Conservation (phyloP, 2,113 vertebrate genomes). For the Peromyscus polionotus region DNA sequence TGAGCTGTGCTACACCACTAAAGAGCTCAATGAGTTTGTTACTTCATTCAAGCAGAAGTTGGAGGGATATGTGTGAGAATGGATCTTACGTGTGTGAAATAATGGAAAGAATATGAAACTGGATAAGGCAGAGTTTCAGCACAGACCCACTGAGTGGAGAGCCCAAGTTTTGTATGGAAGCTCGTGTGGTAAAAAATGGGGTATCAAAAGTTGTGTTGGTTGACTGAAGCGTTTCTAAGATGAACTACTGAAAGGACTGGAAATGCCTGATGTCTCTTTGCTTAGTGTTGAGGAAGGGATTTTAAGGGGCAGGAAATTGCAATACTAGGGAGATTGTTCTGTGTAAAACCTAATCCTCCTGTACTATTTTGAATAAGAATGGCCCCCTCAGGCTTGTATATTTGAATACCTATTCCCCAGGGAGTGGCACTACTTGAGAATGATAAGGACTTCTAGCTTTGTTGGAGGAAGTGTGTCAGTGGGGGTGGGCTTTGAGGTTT, state of each 20-base stretch:
- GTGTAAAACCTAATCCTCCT: not conserved
- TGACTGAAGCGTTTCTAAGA: not conserved
- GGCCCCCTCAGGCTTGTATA: not conserved
- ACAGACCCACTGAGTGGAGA: not conserved
- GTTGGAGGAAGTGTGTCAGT: too few species aligned
- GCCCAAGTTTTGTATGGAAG: not conserved
- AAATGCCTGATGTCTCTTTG: not conserved
- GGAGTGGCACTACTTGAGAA: too few species aligned
- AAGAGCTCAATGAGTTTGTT: not conserved
- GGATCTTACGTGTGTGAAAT: not conserved
- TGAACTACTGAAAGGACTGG: not conserved
- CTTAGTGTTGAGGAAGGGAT: not conserved
- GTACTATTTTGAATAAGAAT: not conserved
- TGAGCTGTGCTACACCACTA: not conserved
- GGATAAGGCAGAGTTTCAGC: not conserved
- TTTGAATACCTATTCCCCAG: not conserved
- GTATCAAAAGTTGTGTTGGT: not conserved
- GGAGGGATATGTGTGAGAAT: not conserved
- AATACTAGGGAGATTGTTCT: not conserved
- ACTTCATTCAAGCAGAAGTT: not conserved
- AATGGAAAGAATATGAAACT: not conserved
- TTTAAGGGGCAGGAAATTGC: not conserved
- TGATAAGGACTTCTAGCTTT: too few species aligned
- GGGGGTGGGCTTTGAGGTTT: too few species aligned
- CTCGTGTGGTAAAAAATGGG: not conserved